phyloP scores from a whole-genome alignment of 2,888 invertebrate genomes.

The Chaetogeoica ovagalla region DNA sequence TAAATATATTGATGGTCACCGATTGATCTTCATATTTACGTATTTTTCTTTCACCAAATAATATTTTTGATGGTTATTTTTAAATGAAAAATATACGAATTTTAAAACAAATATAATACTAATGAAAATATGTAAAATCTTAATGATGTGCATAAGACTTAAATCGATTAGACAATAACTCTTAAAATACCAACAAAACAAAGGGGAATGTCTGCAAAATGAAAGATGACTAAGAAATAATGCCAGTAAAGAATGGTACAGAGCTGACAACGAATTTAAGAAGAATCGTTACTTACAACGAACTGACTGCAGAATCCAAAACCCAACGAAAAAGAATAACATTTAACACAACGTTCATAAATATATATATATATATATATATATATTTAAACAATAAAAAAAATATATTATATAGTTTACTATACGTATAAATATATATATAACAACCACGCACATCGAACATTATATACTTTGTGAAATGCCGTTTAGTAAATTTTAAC shows the following conservation, averaged over 20 bases:
- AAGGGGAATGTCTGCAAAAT: not conserved
- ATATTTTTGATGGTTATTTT: too few relatives aligned
- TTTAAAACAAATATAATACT: not conserved
- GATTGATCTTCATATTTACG: too few relatives aligned
- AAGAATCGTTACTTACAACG: conserved; percentile 4
- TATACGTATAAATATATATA: too few relatives aligned
- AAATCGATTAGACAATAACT: not conserved
- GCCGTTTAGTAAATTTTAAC: too few relatives aligned
- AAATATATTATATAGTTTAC: too few relatives aligned
- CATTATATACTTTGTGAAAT: too few relatives aligned
- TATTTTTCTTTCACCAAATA: too few relatives aligned
- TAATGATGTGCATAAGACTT: not conserved
- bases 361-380: not conserved
- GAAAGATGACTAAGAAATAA: not conserved
- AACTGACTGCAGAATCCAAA: not conserved
- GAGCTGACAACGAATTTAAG: conserved; percentile 10
- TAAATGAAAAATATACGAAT: too few relatives aligned
- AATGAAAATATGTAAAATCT: not conserved
- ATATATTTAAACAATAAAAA: not conserved
- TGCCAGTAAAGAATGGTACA: not conserved
- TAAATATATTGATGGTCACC: too few relatives aligned
- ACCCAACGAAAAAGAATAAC: not conserved
- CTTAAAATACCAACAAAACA: not conserved
- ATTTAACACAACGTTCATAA: not conserved
- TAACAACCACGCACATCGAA: too few relatives aligned